Base-by-base conservation (phyloP, 2,113 vertebrate species). In the Syngnathoides biaculeatus region DNA sequence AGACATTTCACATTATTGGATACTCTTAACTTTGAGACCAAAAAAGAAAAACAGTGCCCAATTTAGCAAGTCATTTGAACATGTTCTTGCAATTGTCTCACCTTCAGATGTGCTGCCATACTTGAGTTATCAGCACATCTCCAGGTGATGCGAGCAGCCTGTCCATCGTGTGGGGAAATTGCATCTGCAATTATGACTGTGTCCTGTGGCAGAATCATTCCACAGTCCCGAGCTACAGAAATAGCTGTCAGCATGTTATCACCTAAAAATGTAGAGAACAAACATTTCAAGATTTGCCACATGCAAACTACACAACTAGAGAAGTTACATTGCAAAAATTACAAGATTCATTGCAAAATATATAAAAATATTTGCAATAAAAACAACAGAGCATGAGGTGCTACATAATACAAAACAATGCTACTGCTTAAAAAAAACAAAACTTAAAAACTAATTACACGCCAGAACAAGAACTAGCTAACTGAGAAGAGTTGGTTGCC, bases 221-320 rank as follows among this genome's bases (percentile, higher is more conserved):
- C 94, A 87, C 95, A 99, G 87, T 99, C 95, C 87, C 97, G 92
- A 68, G 97, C 97, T 88, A 99, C 97, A 8, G 97, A 99, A 84
- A 99, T 93, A 68, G 97, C 97, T 0, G 97, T 99, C 88, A 99
- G 86, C 94, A 99, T 95, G 80, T 98, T 99, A 85, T 99, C 97
- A 56, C 97, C 97, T 99, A 71, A 13, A 80, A 22, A 59, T 19
- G 26, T 10, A 27, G 64, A 0, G 9, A 62, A 5, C 7, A 65
- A 17, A 40, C 1, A 20, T 56, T 12, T 5, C 3, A 62, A 24
- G 39, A 42, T 22, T n/a, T 30, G 24, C n/a, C 52, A 55, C 9
- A 20, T 9, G 4, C 15, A 3, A 48, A 48, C 15, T 45, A 15
- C 8, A 48, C 17, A 3, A 48, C 45, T 48, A 48, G 15, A 43